Evolutionary conservation across 2,113 vertebrate genomes (phyloP), one percentile per base, ranked within the genome.

Genomic region (Crypturellus undulatus): DNA sequence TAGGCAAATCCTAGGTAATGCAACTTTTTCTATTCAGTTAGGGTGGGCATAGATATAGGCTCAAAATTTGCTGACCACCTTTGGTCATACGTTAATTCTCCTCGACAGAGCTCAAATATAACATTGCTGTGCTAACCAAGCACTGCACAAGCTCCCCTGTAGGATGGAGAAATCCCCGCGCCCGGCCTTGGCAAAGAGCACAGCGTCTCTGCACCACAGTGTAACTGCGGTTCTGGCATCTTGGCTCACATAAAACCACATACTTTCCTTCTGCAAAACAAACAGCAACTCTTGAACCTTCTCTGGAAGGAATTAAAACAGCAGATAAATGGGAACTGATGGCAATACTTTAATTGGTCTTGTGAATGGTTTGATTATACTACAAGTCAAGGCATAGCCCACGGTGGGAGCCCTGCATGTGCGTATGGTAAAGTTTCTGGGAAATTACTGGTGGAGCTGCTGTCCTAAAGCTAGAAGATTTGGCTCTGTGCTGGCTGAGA

Each of bases 231-330:
- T 43, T 87, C 43, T 1, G 1, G 75, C 3, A 2, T 58, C 70
- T 72, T 69, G 52, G 36, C 40, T 90, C 65, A n/a, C 69, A 81
- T 52, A 45, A 63, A 73, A 24, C 19, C 52, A 63, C 16, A 84
- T 72, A n/a, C 40, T 84, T 87, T 92, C 65, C n/a, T 90, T 84
- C 70, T 90, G 88, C 78, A 94, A 93, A 95, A 86, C 73, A 95
- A 89, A 92, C 69, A 64, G 32, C 43, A 84, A 88, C 47, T 73
- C 70, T 94, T 92, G 73, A 92, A 84, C 45, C 12, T 84, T 89
- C 81, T 97, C 75, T 93, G 88, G 73, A 95, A 96, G 42, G 40
- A 87, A 94, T 96, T 96, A 62, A 93, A 96, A 92, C 76, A 92
- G 38, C 26, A 86, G 87, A 79, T 92, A 96, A 91, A 84, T 76